These are phyloP conservation scores for Watsonalla cultraria DNA, from an alignment of 2,888 invertebrate species.

Conservation along the genomic window DNA sequence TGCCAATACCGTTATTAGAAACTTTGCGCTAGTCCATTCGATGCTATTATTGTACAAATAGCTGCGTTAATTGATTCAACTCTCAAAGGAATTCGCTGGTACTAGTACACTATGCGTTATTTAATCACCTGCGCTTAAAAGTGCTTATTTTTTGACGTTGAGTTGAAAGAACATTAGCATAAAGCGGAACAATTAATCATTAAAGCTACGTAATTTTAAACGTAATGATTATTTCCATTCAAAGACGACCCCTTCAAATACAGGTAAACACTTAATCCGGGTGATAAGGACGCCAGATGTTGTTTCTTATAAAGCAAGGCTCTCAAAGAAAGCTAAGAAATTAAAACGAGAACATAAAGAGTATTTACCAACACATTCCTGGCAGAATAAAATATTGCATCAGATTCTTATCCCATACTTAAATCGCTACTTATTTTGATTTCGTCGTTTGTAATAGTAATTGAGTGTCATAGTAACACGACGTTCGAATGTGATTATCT, in stretches of 20 bases:
- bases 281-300: too few species aligned
- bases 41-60: neutral
- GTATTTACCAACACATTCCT: conserved; percentile 31
- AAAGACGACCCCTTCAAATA: too few species aligned
- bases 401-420: conserved; percentile 17
- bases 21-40: neutral
- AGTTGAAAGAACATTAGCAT: too few species aligned
- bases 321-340: too few species aligned
- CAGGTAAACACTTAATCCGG: too few species aligned
- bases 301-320: too few species aligned
- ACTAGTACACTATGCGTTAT: neutral
- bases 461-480: neutral
- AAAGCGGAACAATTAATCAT: too few species aligned
- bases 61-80: neutral
- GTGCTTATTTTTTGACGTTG: too few species aligned
- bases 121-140: too few species aligned
- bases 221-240: too few species aligned
- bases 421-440: neutral
- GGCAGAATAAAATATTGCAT: conserved; percentile 28
- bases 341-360: too few species aligned
- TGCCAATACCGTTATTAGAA: neutral
- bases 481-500: neutral
- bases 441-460: conserved; percentile 3
- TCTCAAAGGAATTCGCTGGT: neutral
- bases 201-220: too few species aligned